Base-by-base conservation (phyloP, 2,888 invertebrate species). In the Smittia sp. region DNA sequence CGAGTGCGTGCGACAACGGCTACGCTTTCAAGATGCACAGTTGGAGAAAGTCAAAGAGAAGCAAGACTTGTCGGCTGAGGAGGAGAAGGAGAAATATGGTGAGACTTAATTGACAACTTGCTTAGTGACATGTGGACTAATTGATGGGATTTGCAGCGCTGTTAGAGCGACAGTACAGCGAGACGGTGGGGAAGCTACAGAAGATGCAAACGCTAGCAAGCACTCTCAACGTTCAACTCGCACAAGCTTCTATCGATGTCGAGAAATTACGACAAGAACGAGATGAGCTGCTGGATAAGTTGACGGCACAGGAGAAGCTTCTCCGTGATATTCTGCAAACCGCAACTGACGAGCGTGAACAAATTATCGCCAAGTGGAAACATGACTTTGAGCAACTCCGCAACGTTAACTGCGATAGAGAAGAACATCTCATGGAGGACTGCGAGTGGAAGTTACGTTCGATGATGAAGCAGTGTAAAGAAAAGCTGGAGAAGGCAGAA, bases 401-500 rank as follows among this genome's bases (percentile, higher is more conserved):
- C 76, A 87, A 87, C 24, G 85, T 88, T 63, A 88, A 87, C 24
- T 20, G 69, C 72, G 86, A 89, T 70, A 84, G 90, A 68, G 92
- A 92, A 68, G 90, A 91, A 78, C 85, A 88, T 74, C 85, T 92
- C 78, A 83, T 92, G 76, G 88, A 89, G 1, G 92, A 93, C 83
- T 92, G 92, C 81, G 92, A 93, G 83, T 93, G 92, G 92, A 91
- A 92, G 83, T 84, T 92, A 79, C 81, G 92, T 46, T 90, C 91
- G 80, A 86, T 92, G 77, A 90, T 92, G 82, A 87, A 87, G 77
- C 83, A 85, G 7, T 90, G 90, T 74, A 86, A 92, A 76, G 85
- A 85, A 76, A 85, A 85, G 77, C 76, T 87, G 24, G 85, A 86
- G 75, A 89, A 89, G 32, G 86, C 87, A 66, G 88, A 88, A 76